phyloP scores from a whole-genome alignment of 2,888 invertebrate genomes.

The Rhaphigaster nebulosa region DNA sequence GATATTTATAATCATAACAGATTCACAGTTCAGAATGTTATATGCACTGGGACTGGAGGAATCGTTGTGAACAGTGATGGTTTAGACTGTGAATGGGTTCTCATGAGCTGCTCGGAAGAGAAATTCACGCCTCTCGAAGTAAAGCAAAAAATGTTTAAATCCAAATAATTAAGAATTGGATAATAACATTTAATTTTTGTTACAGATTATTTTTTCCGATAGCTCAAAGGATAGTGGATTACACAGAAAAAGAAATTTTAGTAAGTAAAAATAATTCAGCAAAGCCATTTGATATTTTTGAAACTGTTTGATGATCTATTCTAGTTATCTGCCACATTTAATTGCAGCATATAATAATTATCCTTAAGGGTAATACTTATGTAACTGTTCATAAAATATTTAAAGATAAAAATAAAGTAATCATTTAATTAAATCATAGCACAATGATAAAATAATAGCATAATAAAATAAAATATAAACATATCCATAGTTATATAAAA shows the following conservation, averaged over 20 bases:
- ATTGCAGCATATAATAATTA: no score
- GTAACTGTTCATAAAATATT: no score
- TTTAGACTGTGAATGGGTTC: slow-evolving; percentile 13
- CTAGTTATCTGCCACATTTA: no score
- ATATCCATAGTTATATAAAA: no score
- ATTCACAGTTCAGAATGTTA: not conserved
- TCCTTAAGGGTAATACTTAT: no score
- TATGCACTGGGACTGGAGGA: not conserved
- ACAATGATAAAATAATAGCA: no score
- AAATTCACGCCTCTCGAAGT: not conserved
- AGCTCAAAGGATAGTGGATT: not conserved
- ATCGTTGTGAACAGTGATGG: not conserved
- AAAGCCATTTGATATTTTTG: not conserved
- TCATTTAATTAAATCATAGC: no score
- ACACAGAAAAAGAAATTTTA: not conserved
- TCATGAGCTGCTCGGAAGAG: not conserved
- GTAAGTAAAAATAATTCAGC: not conserved
- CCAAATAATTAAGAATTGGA: not conserved
- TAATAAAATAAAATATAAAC: no score
- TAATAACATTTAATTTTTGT: not conserved
- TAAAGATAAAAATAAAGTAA: no score
- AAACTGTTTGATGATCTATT: no score
- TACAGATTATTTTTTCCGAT: not conserved
- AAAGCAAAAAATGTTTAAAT: not conserved
- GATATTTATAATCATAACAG: not conserved